Percentiles rank a stretch among this genome's conserved stretches.
phyloP scores from a whole-genome alignment of 2,113 vertebrate species.

The Phrynosoma blainvillii region DNA sequence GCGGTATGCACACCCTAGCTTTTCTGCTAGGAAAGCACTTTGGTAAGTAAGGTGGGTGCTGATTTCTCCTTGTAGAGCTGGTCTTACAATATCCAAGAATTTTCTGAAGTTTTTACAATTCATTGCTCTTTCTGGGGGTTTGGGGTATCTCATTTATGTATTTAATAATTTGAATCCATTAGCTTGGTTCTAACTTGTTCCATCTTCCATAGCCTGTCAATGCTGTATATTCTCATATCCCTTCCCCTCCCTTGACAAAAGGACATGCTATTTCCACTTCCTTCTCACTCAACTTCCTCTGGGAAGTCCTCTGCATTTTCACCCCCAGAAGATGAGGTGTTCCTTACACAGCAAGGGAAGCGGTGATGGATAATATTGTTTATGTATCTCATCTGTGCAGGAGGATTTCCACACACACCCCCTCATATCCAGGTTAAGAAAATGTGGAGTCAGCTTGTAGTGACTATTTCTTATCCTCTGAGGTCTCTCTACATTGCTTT shows the following conservation, averaged over 20 bases:
- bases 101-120: background rate
- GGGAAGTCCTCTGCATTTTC: background rate
- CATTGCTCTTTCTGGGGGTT: no score
- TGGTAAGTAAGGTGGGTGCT: background rate
- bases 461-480: background rate
- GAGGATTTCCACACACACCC: background rate
- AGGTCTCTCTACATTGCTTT: background rate
- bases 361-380: conserved; percentile 9
- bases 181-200: no score
- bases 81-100: background rate
- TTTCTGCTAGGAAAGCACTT: conserved; percentile 23
- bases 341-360: conserved; percentile 5
- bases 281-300: background rate
- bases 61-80: conserved; percentile 11
- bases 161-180: no score
- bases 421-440: background rate
- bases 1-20: background rate
- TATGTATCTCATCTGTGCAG: background rate
- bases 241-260: background rate
- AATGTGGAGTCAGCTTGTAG: background rate
- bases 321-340: background rate
- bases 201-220: background rate
- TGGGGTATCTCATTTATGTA: no score
- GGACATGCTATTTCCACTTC: background rate
- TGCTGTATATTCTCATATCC: background rate